Evolutionary conservation across 1,140 invertebrate genomes (phyloP).

Genomic region (Nebria ingens): DNA sequence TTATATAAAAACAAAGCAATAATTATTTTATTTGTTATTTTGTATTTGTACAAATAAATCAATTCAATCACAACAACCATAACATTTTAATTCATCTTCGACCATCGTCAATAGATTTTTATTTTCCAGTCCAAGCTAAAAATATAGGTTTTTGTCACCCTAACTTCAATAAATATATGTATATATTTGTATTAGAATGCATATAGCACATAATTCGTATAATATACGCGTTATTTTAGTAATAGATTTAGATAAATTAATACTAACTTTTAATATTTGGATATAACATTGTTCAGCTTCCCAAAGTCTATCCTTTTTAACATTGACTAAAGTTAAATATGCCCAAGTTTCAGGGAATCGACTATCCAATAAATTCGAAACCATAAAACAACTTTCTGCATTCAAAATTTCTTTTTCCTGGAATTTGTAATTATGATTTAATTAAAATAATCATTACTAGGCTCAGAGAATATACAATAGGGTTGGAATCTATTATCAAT

Average conservation of each 20-base stretch:
- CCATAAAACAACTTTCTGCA: conserved; percentile 29
- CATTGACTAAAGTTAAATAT: conserved; percentile 28
- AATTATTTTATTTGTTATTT: too few species aligned
- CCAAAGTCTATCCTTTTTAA: conserved; percentile 20
- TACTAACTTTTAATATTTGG: conserved; percentile 21
- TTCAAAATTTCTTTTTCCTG: conserved; percentile 26
- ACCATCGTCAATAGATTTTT: not conserved
- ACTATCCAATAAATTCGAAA: conserved; percentile 28
- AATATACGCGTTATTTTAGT: too few species aligned
- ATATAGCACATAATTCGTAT: not conserved
- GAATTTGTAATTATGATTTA: too few species aligned
- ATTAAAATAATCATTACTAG: too few species aligned
- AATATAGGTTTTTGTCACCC: too few species aligned
- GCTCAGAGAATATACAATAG: too few species aligned
- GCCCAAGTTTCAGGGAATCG: conserved; percentile 25
- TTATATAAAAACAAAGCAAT: too few species aligned
- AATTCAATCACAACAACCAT: too few species aligned
- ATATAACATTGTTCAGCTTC: conserved; percentile 28
- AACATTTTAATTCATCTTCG: not conserved
- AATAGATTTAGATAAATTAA: not conserved
- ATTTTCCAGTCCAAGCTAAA: not conserved
- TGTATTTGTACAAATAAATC: too few species aligned
- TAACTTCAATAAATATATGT: too few species aligned
- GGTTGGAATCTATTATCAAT: too few species aligned
- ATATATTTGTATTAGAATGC: too few species aligned